phyloP scores from a whole-genome alignment of 2,113 vertebrate genomes.

The Merops nubicus region DNA sequence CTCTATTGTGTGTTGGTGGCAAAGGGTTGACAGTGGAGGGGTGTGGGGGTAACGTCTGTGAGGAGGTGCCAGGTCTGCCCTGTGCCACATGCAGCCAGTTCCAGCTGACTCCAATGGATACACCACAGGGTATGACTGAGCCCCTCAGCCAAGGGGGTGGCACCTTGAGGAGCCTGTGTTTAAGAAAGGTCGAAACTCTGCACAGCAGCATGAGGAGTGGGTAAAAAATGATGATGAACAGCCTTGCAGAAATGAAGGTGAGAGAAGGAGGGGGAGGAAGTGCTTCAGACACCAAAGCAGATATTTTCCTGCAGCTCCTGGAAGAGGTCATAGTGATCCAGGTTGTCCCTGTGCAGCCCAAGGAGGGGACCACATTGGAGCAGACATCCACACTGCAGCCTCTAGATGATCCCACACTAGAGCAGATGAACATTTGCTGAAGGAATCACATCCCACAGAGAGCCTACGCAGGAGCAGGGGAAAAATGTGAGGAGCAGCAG shows the following conservation, averaged over 20 bases:
- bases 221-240: not conserved
- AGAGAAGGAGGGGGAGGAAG: not conserved
- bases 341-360: not conserved
- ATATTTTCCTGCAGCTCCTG: not conserved
- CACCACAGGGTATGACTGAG: rapidly evolving
- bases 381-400: not conserved
- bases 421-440: not conserved
- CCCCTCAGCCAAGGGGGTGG: no score
- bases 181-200: not conserved
- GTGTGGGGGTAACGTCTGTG: not conserved
- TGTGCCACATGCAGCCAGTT: rapidly evolving
- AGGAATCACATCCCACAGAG: not conserved
- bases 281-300: rapidly evolving
- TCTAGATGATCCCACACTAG: not conserved
- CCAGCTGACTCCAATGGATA: not conserved
- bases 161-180: rapidly evolving
- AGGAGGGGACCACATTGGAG: not conserved
- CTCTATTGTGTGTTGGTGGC: not conserved
- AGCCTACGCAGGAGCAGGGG: not conserved
- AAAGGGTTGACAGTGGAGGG: not conserved
- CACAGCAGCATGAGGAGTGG: not conserved
- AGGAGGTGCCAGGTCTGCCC: rapidly evolving
- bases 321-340: not conserved
- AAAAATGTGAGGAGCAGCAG: not conserved
- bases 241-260: not conserved